A percentile compares a stretch with the other conserved stretches of the same genome.
Conservation (phyloP, 2,113 vertebrate genomes). For the Etheostoma cragini region DNA sequence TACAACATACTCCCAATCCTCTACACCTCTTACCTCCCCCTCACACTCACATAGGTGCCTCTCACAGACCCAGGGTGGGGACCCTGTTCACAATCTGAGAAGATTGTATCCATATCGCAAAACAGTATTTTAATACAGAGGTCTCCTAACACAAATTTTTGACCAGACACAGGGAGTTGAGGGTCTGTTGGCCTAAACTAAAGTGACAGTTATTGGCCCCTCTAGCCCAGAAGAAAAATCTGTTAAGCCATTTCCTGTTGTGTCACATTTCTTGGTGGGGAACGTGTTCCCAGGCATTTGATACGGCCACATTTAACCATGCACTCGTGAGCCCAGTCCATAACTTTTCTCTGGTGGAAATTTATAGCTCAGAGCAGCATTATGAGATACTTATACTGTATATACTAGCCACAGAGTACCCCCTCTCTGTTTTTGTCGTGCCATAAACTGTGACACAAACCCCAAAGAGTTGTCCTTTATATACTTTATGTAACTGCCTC, state of each 20-base stretch:
- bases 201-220: slow-evolving; percentile 87
- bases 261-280: slow-evolving; percentile 87
- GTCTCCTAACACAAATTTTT: slow-evolving; percentile 76
- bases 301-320: slow-evolving; percentile 79
- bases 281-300: slow-evolving; percentile 84
- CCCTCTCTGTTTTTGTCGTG: slow-evolving; percentile 66
- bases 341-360: slow-evolving; percentile 73
- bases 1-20: slow-evolving; percentile 40
- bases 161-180: slow-evolving; percentile 79
- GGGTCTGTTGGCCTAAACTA: slow-evolving; percentile 84
- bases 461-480: slow-evolving; percentile 59
- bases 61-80: slow-evolving; percentile 32
- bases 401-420: slow-evolving; percentile 62
- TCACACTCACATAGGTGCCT: slow-evolving; percentile 68
- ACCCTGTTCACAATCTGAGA: slow-evolving; percentile 54
- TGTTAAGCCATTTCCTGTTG: slow-evolving; percentile 88
- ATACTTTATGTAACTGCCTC: slow-evolving; percentile 53
- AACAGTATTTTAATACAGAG: slow-evolving; percentile 73
- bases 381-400: slow-evolving; percentile 67
- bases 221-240: slow-evolving; percentile 80
- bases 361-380: slow-evolving; percentile 71
- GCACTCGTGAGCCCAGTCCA: slow-evolving; percentile 69
- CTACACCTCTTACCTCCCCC: slow-evolving; percentile 51
- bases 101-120: slow-evolving; percentile 61
- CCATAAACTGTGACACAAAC: slow-evolving; percentile 76